Evolutionary conservation across 2,113 vertebrate genomes (phyloP), one percentile per base, ranked within the genome.

Genomic region (Tiliqua scincoides): DNA sequence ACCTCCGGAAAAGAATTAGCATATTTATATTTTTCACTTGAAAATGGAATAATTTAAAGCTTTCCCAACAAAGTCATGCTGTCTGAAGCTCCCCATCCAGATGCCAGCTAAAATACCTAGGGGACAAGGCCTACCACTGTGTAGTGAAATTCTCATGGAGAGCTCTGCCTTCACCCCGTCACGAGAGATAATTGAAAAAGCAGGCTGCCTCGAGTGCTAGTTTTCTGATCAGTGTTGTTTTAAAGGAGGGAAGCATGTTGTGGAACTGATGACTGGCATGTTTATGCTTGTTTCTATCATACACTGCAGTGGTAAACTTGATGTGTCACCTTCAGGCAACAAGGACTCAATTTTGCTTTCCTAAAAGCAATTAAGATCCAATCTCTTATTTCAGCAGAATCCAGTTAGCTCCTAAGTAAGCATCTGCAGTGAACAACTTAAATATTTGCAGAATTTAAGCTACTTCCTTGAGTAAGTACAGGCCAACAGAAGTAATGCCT

Each of bases 21-120:
- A 90, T 85, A 84, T 87, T 87, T 40, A 15, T 87, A 65, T 91
- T 20, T 92, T 88, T 85, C 81, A 77, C 52, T 89, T 89, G 84
- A 87, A 94, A 91, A 86, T 30, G 14, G 23, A 86, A 2, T 75
- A 77, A 90, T 85, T 89, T 89, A 82, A 82, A 92, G 74, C 77
- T 85, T 91, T 88, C 43, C 25, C 74, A 89, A 85, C 23, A 89
- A 91, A 89, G 91, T 59, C 32, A 71, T 71, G 17, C 35, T 85
- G 93, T 84, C 54, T 71, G 30, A 75, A 90, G 27, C 65, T 81
- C 63, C 61, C 3, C 35, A 80, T 8, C 48, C 68, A 92, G 32
- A 75, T 93, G 21, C 79, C 61, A 85, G 54, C 75, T 89, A 74
- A 89, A 92, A 77, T 32, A 88, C 59, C 18, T 59, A 40, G 82